A percentile compares a stretch with the other conserved stretches of the same genome.
Conservation (phyloP, 2,113 vertebrate species). For the Trematomus loennbergii region DNA sequence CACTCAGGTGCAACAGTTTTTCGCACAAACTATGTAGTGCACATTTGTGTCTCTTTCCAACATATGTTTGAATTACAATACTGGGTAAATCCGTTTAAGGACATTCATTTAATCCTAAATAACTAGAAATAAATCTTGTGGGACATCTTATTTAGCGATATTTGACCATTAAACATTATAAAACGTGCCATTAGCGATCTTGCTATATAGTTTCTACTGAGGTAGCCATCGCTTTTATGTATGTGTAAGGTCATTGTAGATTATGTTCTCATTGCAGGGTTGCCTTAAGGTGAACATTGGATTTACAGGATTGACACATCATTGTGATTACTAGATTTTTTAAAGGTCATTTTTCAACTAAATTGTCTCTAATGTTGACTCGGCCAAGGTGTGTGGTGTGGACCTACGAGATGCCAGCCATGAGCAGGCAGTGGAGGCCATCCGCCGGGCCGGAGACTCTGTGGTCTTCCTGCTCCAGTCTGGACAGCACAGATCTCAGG, state of each 20-base stretch:
- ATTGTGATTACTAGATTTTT: not conserved
- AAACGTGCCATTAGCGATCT: not conserved
- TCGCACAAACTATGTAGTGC: not conserved
- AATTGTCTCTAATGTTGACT: not conserved
- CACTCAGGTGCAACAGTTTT: not conserved
- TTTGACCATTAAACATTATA: not conserved
- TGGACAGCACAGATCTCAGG: conserved; percentile 88
- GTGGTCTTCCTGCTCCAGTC: conserved; percentile 94
- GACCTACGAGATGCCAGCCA: conserved; percentile 96
- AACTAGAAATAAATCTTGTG: not conserved
- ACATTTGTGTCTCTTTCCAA: not conserved
- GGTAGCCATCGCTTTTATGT: not conserved
- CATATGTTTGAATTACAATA: not conserved
- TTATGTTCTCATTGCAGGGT: not conserved
- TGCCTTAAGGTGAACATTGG: not conserved
- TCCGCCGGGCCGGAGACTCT: conserved; percentile 93
- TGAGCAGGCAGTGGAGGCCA: conserved; percentile 96
- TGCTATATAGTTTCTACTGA: not conserved
- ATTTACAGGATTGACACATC: not conserved
- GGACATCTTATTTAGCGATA: not conserved
- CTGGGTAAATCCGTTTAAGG: not conserved
- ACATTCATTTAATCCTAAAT: not conserved
- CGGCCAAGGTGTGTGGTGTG: conserved; percentile 91
- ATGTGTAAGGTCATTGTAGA: not conserved
- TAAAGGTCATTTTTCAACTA: no score